These are phyloP conservation scores for Cygnus olor DNA, from an alignment of 2,797 vertebrate genomes.

Conservation along the genomic window DNA sequence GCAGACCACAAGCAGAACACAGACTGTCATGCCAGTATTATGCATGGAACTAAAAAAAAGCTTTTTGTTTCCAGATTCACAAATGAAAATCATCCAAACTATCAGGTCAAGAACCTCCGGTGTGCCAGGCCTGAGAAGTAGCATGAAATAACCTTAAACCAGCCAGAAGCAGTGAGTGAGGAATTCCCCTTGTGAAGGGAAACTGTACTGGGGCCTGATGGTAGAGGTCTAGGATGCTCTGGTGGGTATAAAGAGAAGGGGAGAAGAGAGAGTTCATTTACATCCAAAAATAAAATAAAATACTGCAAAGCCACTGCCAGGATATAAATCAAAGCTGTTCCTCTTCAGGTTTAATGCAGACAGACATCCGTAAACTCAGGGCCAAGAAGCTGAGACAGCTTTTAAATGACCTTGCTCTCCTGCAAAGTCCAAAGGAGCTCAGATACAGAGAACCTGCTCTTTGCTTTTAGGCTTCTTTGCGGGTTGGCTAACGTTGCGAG, in stretches of 20 bases:
- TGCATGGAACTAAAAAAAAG: not conserved
- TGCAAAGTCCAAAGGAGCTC: not conserved
- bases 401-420: not conserved
- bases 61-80: not conserved
- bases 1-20: not conserved
- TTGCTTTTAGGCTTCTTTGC: not conserved
- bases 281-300: not conserved
- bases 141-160: not conserved
- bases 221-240: not conserved
- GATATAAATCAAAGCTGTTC: not conserved
- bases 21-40: not conserved
- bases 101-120: not conserved
- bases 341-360: not conserved
- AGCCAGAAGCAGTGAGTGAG: not conserved
- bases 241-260: not conserved
- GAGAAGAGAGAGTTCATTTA: not conserved
- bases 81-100: not conserved
- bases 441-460: not conserved
- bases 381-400: not conserved
- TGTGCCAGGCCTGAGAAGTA: not conserved
- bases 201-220: not conserved
- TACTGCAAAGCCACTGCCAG: not conserved
- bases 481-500: accelerated
- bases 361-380: not conserved
- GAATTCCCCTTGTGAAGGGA: not conserved